These are phyloP conservation scores for Caenorhabditis becei DNA, from an alignment of 2,888 invertebrate species.

Conservation along the genomic window DNA sequence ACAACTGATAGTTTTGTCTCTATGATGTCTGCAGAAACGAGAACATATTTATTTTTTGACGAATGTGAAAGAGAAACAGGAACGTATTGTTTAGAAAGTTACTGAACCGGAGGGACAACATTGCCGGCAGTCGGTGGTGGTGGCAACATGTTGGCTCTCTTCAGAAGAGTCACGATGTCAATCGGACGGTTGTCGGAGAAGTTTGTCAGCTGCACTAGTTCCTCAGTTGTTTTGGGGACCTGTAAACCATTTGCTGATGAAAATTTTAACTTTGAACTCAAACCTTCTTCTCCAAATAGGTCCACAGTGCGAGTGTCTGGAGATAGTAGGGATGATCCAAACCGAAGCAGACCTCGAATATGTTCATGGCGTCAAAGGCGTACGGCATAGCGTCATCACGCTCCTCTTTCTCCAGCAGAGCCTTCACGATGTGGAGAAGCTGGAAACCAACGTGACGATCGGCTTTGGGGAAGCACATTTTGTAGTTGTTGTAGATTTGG, in stretches of 20 bases:
- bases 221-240: constrained; percentile 74
- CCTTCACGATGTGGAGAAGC: constrained; percentile 77
- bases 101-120: constrained; percentile 22
- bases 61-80: neutral
- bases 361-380: constrained; percentile 81
- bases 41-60: neutral
- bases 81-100: neutral
- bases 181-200: constrained; percentile 72
- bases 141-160: constrained; percentile 68
- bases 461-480: constrained; percentile 79
- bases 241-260: too few species aligned
- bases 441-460: constrained; percentile 80
- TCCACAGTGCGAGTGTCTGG: constrained; percentile 80
- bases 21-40: neutral
- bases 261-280: too few species aligned
- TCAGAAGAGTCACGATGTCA: constrained; percentile 68
- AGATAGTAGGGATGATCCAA: constrained; percentile 81
- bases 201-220: constrained; percentile 74
- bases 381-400: constrained; percentile 78
- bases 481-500: constrained; percentile 78
- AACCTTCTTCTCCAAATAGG: constrained; percentile 79
- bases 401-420: constrained; percentile 73
- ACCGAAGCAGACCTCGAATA: constrained; percentile 81
- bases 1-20: neutral
- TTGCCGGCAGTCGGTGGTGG: constrained; percentile 31